phyloP scores from a whole-genome alignment of 2,797 vertebrate genomes.

The Odontamblyopus rebecca region DNA sequence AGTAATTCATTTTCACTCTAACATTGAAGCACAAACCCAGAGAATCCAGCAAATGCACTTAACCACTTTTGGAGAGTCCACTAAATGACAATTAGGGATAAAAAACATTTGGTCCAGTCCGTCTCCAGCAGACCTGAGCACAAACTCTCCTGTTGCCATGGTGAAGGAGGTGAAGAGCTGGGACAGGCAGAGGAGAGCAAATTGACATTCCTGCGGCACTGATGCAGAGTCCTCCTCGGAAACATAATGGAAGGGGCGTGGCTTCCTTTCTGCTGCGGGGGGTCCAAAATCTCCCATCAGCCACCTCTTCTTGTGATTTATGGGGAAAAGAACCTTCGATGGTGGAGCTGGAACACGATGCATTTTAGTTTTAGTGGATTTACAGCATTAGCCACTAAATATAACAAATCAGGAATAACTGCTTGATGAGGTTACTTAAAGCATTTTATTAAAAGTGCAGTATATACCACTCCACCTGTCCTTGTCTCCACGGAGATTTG shows the following conservation, averaged over 20 bases:
- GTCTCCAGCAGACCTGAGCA: conserved; percentile 21
- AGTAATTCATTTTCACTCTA: too few species aligned
- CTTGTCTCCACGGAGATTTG: too few species aligned
- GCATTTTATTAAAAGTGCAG: too few species aligned
- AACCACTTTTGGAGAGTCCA: background rate
- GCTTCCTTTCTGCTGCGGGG: conserved; percentile 33
- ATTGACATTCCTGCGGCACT: conserved; percentile 59
- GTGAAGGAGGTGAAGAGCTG: conserved; percentile 42
- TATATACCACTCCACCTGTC: too few species aligned
- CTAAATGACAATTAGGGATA: conserved; percentile 14
- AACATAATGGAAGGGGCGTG: conserved; percentile 54
- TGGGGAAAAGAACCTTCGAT: conserved; percentile 7
- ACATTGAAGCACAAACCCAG: too few species aligned
- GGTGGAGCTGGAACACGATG: too few species aligned
- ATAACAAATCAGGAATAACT: too few species aligned
- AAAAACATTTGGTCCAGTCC: conserved; percentile 8
- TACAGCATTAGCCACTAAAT: too few species aligned
- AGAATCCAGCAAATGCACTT: background rate
- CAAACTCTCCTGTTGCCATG: conserved; percentile 59
- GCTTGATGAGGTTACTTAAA: too few species aligned
- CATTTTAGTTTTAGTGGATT: too few species aligned
- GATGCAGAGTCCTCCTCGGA: conserved; percentile 19
- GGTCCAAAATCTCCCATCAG: conserved; percentile 46
- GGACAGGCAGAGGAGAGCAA: conserved; percentile 29
- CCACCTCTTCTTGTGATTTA: conserved; percentile 22